Conservation (phyloP, 1,140 invertebrate genomes). For the Lordiphosa clarofinis region DNA sequence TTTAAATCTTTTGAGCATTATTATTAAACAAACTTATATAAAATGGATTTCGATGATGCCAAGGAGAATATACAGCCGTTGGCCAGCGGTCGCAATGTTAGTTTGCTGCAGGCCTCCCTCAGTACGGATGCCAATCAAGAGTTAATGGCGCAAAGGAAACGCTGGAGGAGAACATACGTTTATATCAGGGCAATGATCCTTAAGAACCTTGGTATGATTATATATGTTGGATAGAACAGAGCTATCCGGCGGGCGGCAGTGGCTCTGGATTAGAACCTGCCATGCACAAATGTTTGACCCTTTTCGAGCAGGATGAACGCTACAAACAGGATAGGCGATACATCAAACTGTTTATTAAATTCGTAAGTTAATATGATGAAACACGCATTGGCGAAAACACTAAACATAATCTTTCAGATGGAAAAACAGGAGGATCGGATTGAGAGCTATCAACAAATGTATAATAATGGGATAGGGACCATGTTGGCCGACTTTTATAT, state of each 20-base stretch:
- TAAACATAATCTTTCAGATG: constrained; percentile 82
- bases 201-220: constrained; percentile 92
- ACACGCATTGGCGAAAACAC: neutral
- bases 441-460: constrained; percentile 88
- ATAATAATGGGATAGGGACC: constrained; percentile 87
- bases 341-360: constrained; percentile 93
- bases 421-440: constrained; percentile 86
- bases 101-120: constrained; percentile 86
- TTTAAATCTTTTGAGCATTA: constrained; percentile 3
- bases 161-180: constrained; percentile 89
- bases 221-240: constrained; percentile 94
- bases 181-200: constrained; percentile 91
- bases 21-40: neutral
- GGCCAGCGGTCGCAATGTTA: constrained; percentile 88
- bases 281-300: constrained; percentile 88
- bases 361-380: constrained; percentile 83
- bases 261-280: constrained; percentile 87
- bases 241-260: constrained; percentile 91
- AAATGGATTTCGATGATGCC: constrained; percentile 85
- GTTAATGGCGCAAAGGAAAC: constrained; percentile 80
- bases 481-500: constrained; percentile 88
- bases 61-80: constrained; percentile 97
- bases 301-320: constrained; percentile 88
- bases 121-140: constrained; percentile 85
- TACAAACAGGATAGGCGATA: constrained; percentile 92